Percentiles rank a stretch among this genome's conserved stretches.
Conservation (phyloP, 2,888 invertebrate genomes). For the Pristionchus maxplancki region DNA sequence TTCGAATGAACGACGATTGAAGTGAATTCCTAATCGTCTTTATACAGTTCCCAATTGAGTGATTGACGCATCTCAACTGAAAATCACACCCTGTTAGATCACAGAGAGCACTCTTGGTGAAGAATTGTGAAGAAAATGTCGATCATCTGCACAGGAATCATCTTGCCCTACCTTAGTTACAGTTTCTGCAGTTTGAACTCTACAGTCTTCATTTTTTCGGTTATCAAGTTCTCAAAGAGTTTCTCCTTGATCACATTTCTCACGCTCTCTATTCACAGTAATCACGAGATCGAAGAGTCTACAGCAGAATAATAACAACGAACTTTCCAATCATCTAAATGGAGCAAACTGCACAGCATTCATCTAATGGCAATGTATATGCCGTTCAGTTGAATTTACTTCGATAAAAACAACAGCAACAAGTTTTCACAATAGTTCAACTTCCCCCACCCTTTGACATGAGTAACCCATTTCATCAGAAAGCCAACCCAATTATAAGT, state of each 20-base stretch:
- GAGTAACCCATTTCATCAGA: slow-evolving; percentile 38
- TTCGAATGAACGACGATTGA: background rate
- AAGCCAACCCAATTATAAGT: slow-evolving; percentile 9
- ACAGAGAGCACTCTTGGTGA: background rate
- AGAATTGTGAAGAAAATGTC: background rate
- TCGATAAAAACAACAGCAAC: background rate
- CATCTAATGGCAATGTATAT: background rate
- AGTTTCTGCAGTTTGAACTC: background rate
- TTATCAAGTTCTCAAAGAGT: background rate
- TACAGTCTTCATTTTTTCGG: background rate
- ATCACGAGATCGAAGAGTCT: too few relatives aligned
- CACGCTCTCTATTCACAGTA: background rate
- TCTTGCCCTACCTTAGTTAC: background rate
- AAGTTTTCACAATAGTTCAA: background rate
- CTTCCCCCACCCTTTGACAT: background rate
- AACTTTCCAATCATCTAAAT: background rate
- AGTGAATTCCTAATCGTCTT: background rate
- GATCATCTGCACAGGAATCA: background rate
- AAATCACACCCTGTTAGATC: background rate
- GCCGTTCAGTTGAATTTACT: too few relatives aligned
- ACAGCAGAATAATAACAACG: background rate
- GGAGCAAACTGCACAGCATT: background rate
- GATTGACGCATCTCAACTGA: background rate
- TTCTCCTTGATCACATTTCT: background rate
- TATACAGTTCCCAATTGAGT: background rate